Conservation (phyloP, 2,888 invertebrate genomes). For the Acanthococcus lagerstroemiae region DNA sequence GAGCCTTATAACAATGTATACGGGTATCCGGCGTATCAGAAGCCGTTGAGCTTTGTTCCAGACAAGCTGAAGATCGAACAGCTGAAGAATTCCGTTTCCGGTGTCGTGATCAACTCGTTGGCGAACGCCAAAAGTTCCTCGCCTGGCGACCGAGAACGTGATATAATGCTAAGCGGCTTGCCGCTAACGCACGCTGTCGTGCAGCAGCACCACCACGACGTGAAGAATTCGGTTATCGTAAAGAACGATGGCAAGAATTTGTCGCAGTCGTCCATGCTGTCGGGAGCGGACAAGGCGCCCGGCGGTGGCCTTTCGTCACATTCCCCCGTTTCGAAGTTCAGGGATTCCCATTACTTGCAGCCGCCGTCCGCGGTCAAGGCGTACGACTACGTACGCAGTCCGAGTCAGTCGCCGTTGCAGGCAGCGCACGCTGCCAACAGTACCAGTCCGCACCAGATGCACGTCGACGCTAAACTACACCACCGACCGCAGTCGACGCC, state of each 20-base stretch:
- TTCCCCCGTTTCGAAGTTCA: constrained; percentile 45
- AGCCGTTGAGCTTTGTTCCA: constrained; percentile 13
- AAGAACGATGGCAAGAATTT: constrained; percentile 21
- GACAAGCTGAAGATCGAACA: neutral
- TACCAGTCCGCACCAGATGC: constrained; percentile 35
- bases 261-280: neutral
- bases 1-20: neutral
- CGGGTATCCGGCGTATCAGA: constrained; percentile 17
- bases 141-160: neutral
- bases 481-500: constrained; percentile 1
- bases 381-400: constrained; percentile 25
- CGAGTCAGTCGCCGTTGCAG: constrained; percentile 26
- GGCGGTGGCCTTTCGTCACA: constrained; percentile 38
- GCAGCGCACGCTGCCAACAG: constrained; percentile 37
- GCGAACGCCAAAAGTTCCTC: constrained; percentile 5
- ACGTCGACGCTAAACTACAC: neutral
- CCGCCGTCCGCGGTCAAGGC: constrained; percentile 37
- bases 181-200: too few species aligned
- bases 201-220: neutral
- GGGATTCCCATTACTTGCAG: constrained; percentile 42
- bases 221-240: constrained; percentile 32
- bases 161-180: neutral
- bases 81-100: constrained; percentile 4
- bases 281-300: neutral
- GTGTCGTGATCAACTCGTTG: constrained; percentile 1